A percentile compares a stretch with the other conserved stretches of the same genome.
phyloP scores from a whole-genome alignment of 2,888 invertebrate species.

The Drosophila anomelani region DNA sequence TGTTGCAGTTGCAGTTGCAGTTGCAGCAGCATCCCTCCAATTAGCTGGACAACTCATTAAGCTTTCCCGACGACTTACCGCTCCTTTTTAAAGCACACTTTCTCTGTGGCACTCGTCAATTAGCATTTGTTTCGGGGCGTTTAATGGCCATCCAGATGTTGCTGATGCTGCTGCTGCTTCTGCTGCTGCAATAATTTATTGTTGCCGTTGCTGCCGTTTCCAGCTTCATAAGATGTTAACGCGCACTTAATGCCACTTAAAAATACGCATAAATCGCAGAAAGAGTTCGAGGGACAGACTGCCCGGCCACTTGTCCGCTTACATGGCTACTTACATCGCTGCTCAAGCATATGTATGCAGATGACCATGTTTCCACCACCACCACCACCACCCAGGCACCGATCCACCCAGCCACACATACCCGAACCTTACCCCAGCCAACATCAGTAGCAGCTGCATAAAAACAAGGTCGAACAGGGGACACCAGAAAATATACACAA shows the following conservation, averaged over 20 bases:
- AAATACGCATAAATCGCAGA: conserved; percentile 76
- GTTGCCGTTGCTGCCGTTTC: conserved; percentile 42
- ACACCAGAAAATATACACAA: conserved; percentile 25
- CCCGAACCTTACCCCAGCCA: background rate
- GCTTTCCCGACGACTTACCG: conserved; percentile 32
- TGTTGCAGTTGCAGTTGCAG: conserved; percentile 23
- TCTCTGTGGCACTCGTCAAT: conserved; percentile 56
- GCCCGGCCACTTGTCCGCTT: conserved; percentile 68
- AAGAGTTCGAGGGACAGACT: conserved; percentile 19
- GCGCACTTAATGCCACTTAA: conserved; percentile 81
- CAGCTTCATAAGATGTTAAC: conserved; percentile 78
- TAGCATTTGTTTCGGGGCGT: conserved; percentile 60
- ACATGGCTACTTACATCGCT: conserved; percentile 76
- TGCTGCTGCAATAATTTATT: conserved; percentile 45
- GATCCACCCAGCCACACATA: background rate
- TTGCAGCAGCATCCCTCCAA: conserved; percentile 46
- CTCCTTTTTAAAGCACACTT: conserved; percentile 53
- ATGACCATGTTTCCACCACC: conserved; percentile 59
- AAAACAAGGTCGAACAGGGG: conserved; percentile 47
- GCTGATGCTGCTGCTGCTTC: conserved; percentile 14
- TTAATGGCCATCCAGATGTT: conserved; percentile 56
- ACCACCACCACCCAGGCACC: background rate
- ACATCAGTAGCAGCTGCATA: conserved; percentile 59
- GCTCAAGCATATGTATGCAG: conserved; percentile 74
- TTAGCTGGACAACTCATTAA: conserved; percentile 67